These are phyloP conservation scores for Dendrocopos noguchii DNA, from an alignment of 2,113 vertebrate species.

Conservation along the genomic window DNA sequence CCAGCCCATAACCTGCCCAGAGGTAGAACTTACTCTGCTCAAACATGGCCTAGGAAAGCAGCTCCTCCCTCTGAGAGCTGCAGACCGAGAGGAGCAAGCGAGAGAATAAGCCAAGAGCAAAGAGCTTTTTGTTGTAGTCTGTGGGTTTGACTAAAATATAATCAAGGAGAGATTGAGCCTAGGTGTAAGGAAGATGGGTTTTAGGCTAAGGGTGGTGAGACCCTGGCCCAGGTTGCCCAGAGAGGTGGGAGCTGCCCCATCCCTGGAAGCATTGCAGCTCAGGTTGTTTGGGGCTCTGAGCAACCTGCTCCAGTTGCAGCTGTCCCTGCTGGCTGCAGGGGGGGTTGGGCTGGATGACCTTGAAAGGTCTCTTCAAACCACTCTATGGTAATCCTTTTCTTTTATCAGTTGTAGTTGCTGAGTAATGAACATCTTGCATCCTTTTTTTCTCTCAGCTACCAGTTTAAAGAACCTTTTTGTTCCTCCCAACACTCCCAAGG, in stretches of 20 bases:
- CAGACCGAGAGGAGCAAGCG: background rate
- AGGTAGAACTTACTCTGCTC: background rate
- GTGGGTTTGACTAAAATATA: background rate
- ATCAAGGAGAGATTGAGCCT: no score
- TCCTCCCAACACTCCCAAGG: background rate
- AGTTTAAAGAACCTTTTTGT: background rate
- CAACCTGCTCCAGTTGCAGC: no score
- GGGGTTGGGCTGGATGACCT: no score
- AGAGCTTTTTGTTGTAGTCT: background rate
- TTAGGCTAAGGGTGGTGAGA: no score
- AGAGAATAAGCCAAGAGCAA: background rate
- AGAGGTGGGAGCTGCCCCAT: no score
- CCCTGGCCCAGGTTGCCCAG: no score
- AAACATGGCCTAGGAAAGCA: fast-evolving
- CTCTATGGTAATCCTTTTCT: background rate
- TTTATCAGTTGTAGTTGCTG: background rate
- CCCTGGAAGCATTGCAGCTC: no score
- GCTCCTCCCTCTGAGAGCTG: background rate
- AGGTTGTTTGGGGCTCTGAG: no score
- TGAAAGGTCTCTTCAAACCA: no score
- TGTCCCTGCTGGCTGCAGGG: no score
- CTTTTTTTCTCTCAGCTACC: background rate
- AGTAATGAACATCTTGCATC: background rate
- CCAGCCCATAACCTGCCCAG: background rate
- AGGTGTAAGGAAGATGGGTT: no score